A percentile compares a stretch with the other conserved stretches of the same genome.
Evolutionary conservation across 2,888 invertebrate genomes (phyloP).

Genomic region (Drosophila infuscata): DNA sequence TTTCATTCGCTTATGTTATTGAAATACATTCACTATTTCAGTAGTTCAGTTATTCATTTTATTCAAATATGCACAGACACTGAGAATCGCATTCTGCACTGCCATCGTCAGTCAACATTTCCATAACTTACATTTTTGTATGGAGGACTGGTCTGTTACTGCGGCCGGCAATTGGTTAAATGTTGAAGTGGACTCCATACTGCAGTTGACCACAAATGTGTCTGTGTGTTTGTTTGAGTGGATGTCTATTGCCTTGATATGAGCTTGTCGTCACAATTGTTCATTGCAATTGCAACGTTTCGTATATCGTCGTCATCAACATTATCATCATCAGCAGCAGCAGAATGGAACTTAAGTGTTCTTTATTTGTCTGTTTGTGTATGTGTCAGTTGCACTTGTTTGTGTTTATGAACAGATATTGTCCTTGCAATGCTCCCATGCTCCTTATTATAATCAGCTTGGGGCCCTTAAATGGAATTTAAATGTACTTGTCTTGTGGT

Average conservation of each 20-base stretch:
- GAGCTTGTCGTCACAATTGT: slow-evolving; percentile 28
- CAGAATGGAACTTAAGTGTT: slow-evolving; percentile 16
- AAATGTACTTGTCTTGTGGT: slow-evolving; percentile 20
- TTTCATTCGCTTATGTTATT: not conserved
- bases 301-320: slow-evolving; percentile 12
- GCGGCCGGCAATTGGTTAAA: slow-evolving; percentile 9
- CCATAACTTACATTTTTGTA: slow-evolving; percentile 53
- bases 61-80: slow-evolving; percentile 1
- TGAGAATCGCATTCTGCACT: slow-evolving; percentile 32
- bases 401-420: slow-evolving; percentile 7
- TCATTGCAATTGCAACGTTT: slow-evolving; percentile 27
- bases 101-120: slow-evolving; percentile 44
- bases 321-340: slow-evolving; percentile 8
- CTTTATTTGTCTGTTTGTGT: slow-evolving; percentile 33
- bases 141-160: slow-evolving; percentile 13
- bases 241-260: slow-evolving; percentile 23
- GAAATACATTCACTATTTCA: not conserved
- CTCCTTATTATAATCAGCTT: slow-evolving; percentile 31
- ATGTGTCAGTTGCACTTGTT: slow-evolving; percentile 33
- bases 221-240: slow-evolving; percentile 6
- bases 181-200: slow-evolving; percentile 27
- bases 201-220: slow-evolving; percentile 43
- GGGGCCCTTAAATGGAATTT: slow-evolving; percentile 13
- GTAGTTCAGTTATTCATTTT: not conserved
- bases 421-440: slow-evolving; percentile 24